Percentiles rank a stretch among this genome's conserved stretches.
Evolutionary conservation across 2,888 invertebrate species (phyloP).

Genomic region (Torymus auratus): DNA sequence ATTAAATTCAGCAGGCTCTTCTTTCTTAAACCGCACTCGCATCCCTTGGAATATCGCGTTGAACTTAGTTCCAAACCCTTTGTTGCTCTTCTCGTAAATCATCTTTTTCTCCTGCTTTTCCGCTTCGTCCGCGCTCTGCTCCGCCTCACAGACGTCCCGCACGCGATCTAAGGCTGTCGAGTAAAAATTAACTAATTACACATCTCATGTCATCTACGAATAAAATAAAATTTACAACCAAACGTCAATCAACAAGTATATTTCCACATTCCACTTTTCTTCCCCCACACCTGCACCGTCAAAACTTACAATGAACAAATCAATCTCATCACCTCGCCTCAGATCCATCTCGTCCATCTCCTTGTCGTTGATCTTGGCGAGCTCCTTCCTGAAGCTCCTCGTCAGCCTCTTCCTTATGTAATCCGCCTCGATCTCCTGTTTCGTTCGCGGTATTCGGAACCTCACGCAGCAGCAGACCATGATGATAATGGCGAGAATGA

Average conservation of each 20-base stretch:
- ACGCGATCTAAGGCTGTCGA: conserved; percentile 83
- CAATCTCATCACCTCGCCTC: conserved; percentile 80
- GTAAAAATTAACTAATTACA: conserved; percentile 16
- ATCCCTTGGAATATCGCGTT: conserved; percentile 69
- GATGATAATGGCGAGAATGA: conserved; percentile 77
- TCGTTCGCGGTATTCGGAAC: conserved; percentile 94
- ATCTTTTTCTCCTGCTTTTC: conserved; percentile 62
- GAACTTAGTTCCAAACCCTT: conserved; percentile 67
- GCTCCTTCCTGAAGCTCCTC: conserved; percentile 87
- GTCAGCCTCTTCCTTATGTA: conserved; percentile 90
- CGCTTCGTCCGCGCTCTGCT: conserved; percentile 75
- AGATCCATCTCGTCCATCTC: conserved; percentile 91
- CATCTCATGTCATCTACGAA: no score
- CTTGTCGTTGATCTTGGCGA: conserved; percentile 88
- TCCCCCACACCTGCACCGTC: no score
- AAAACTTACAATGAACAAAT: no score
- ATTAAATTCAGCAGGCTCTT: conserved; percentile 51
- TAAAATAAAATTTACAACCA: background rate
- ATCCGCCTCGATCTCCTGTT: conserved; percentile 96
- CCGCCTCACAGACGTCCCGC: conserved; percentile 81
- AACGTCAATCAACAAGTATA: background rate
- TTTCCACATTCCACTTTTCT: no score
- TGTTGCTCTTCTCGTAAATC: conserved; percentile 57
- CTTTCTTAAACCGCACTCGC: conserved; percentile 65
- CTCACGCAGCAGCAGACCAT: conserved; percentile 93